Evolutionary conservation across 2,797 vertebrate species (phyloP), one percentile per base, ranked within the genome.

Genomic region (Leuciscus waleckii): DNA sequence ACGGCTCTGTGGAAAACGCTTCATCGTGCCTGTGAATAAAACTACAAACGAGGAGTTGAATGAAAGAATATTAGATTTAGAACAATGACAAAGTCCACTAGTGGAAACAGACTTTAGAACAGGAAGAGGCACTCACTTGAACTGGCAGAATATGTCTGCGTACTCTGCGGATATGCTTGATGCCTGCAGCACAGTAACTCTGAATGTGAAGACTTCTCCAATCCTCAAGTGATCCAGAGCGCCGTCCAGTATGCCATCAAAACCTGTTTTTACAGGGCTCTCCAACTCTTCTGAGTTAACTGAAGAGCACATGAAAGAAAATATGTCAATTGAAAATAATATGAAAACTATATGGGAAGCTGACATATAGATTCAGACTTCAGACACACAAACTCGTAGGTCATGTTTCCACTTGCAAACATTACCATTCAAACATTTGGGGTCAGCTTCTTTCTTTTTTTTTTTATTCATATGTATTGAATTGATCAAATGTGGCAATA

Each of bases 1-100:
- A 91, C 1, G 98, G 98, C 63, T 99, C 98, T 0, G 98, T 99
- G 2, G 98, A 99, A 93, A 99, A 99, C 88, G 98, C 98, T 91
- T 99, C 98, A 0, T 99, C 98, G 0, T 99, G 98, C 56, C 97
- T 97, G 91, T 99, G 98, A 91, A 99, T 99, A 91, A 99, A 99
- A 89, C 98, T 99, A 92, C 11, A 92, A 85, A 88, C 58, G 7
- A 19, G 16, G 85, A 88, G 14, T 23, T 6, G 16, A 76, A 77
- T 68, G 11, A 26, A 85, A 35, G 58, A 8, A 43, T 14, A 58
- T 78, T 58, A 35, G 35, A 68, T 68, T 58, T 51, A 70, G 21
- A 46, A 43, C 49, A 41, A 58, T 84, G 65, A 61, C 65, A 84
- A 78, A 58, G 8, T 84, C n/a, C 7, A 7, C 65, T 37, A 29